Evolutionary conservation across 2,888 invertebrate species (phyloP), one percentile per base, ranked within the genome.

Genomic region (Cantharis rustica): DNA sequence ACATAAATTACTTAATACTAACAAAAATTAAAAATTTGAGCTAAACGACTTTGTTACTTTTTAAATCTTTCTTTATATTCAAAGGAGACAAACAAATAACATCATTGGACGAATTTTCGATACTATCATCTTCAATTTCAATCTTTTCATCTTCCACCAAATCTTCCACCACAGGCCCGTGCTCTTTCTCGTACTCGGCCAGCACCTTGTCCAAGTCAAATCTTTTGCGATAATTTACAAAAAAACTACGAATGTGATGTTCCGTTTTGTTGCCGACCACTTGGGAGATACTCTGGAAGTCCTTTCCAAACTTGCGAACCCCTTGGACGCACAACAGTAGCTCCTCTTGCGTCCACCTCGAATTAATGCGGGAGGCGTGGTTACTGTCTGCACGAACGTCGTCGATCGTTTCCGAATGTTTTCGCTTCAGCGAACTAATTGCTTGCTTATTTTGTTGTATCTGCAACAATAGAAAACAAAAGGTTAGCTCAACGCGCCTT

Each of bases 401-500:
- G 80, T 88, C 88, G 17, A 88, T 85, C 61, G 87, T 86, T 68
- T 89, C 88, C 13, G 87, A 90, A 83, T 90, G 94, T 88, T 96
- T 96, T 76, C 95, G 93, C 87, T 96, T 96, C 86, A 96, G 90
- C 68, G 95, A 92, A 85, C 97, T 96, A 81, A 98, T 92, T 85
- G 94, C 93, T 88, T 98, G 98, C 86, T 98, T 98, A 88, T 98
- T 97, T 82, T 94, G 94, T 88, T 98, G 98, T 75, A 98, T 97
- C 98, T 98, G 89, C 66, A 88, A 89, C 85, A 86, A 86, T 78
- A 80, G 82, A 83, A 66, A 47, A 47, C n/a, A 47, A 47, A 66
- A n/a, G n/a, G 2, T 20, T 66, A 20, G 13, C 16, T 10, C 20
- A 71, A 62, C 13, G 16, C 61, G 20, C 27, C 13, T 71, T 72